Conservation (phyloP, 1,140 invertebrate species). For the Drosophila bocqueti region DNA sequence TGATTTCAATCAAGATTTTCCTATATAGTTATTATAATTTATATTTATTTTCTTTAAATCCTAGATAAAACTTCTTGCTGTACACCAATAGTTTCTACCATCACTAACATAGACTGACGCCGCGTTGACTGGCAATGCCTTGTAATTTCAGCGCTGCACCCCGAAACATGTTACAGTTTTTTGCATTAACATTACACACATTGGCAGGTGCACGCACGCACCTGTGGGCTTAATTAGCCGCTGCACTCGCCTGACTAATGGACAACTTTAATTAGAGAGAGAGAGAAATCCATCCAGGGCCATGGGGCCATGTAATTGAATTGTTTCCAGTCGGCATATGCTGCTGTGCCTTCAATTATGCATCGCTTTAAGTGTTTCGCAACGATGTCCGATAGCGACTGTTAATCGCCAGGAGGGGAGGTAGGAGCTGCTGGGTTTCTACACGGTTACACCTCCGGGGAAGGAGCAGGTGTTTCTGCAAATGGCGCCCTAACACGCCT, state of each 20-base stretch:
- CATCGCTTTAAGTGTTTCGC: slow-evolving; percentile 58
- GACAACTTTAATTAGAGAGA: slow-evolving; percentile 52
- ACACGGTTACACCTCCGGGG: not conserved
- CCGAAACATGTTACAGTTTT: slow-evolving; percentile 31
- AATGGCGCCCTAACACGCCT: slow-evolving; percentile 76
- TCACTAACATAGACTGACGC: slow-evolving; percentile 5
- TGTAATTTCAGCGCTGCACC: slow-evolving; percentile 46
- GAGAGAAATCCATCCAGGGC: slow-evolving; percentile 5
- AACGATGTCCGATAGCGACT: slow-evolving; percentile 41
- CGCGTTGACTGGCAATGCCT: slow-evolving; percentile 23
- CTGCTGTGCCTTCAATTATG: slow-evolving; percentile 68
- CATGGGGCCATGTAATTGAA: slow-evolving; percentile 62
- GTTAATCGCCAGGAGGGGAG: slow-evolving; percentile 19
- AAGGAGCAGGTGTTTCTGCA: slow-evolving; percentile 30
- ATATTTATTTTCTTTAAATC: not conserved
- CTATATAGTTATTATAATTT: not conserved
- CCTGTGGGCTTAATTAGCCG: slow-evolving; percentile 38
- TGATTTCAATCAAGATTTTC: not conserved
- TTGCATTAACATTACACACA: slow-evolving; percentile 29
- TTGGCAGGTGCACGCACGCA: slow-evolving; percentile 14
- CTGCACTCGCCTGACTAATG: slow-evolving; percentile 53
- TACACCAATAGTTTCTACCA: not conserved
- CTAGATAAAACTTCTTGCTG: too few species aligned
- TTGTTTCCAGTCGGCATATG: slow-evolving; percentile 27
- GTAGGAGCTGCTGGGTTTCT: not conserved